Evolutionary conservation across 2,797 vertebrate genomes (phyloP).

Genomic region (Anas georgica): DNA sequence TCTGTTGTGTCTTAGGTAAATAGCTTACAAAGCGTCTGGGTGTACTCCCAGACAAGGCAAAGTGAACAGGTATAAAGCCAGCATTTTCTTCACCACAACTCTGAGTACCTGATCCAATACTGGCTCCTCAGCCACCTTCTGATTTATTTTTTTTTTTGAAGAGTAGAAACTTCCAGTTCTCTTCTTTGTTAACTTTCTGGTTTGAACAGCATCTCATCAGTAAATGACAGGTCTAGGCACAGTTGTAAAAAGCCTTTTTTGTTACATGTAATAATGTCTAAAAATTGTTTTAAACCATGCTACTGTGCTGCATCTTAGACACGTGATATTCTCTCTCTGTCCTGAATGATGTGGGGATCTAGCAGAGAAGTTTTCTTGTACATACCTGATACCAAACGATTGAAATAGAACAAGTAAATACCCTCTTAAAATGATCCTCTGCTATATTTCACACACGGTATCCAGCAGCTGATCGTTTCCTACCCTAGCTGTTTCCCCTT

Average conservation of each 20-base stretch:
- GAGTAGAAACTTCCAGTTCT: not conserved
- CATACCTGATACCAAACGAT: not conserved
- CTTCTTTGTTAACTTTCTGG: not conserved
- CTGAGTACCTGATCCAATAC: not conserved
- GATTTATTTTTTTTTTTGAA: not conserved
- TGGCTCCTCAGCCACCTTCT: not conserved
- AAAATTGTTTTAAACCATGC: not conserved
- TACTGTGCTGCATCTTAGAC: not conserved
- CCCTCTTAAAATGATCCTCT: not conserved
- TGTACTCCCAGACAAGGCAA: accelerated
- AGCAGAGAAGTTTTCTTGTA: not conserved
- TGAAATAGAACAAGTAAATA: not conserved
- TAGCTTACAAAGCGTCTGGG: not conserved
- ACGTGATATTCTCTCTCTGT: not conserved
- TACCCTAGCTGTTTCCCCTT: not conserved
- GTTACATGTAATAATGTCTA: not conserved
- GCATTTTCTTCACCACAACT: not conserved
- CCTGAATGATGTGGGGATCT: not conserved
- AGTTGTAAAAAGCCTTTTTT: not conserved
- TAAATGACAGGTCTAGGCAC: not conserved
- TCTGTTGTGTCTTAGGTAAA: not conserved
- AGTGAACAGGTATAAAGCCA: not conserved
- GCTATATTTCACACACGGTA: not conserved
- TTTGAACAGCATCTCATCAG: not conserved
- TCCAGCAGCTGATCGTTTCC: not conserved